A percentile compares a stretch with the other conserved stretches of the same genome.
Evolutionary conservation across 2,888 invertebrate species (phyloP).

Genomic region (Antheraea yamamai): DNA sequence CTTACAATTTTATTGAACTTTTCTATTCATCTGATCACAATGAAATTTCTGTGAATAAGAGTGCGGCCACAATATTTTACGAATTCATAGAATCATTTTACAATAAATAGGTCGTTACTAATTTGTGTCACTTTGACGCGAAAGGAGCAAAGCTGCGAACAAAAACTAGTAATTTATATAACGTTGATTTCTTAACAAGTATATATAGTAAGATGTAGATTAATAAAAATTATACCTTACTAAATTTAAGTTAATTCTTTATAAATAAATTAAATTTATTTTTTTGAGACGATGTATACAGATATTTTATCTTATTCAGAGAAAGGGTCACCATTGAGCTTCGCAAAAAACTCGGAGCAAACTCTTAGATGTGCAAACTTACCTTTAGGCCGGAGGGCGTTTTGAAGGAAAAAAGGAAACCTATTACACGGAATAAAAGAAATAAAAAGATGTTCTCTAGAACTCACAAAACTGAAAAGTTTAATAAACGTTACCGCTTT

Average conservation of each 20-base stretch:
- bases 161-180: not conserved
- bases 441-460: constrained; percentile 27
- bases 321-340: not conserved
- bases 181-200: not conserved
- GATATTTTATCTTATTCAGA: constrained; percentile 2
- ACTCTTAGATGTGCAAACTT: not conserved
- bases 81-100: too few species aligned
- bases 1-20: not conserved
- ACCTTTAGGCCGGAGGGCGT: constrained; percentile 22
- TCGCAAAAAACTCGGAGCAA: not conserved
- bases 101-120: too few species aligned
- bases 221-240: not conserved
- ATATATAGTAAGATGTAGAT: not conserved
- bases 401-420: constrained; percentile 29
- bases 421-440: constrained; percentile 26
- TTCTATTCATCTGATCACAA: too few species aligned
- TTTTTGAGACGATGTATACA: not conserved
- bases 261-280: not conserved
- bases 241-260: not conserved
- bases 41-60: too few species aligned
- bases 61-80: too few species aligned
- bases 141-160: too few species aligned
- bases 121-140: too few species aligned
- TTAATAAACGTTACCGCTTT: constrained; percentile 36
- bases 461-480: constrained; percentile 34